Conservation (phyloP, 2,888 invertebrate species). For the Theretra japonica region DNA sequence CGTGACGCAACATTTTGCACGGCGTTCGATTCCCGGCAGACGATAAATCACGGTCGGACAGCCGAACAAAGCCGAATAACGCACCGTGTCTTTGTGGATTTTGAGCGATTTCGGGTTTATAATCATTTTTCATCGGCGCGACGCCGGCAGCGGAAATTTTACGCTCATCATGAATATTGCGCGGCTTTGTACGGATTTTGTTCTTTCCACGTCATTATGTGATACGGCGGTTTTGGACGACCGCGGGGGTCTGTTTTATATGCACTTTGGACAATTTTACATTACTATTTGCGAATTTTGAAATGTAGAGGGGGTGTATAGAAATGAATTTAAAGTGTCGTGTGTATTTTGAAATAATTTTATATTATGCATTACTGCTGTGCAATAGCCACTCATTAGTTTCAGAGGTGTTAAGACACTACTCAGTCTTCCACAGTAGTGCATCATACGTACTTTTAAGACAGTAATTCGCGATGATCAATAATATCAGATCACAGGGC, state of each 20-base stretch:
- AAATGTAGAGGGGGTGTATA: background rate
- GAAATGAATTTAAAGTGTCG: background rate
- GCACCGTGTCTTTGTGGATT: constrained; percentile 82
- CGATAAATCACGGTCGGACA: constrained; percentile 76
- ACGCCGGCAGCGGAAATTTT: constrained; percentile 57
- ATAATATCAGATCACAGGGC: too few relatives aligned
- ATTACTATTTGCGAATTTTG: constrained; percentile 15
- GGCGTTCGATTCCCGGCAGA: constrained; percentile 66
- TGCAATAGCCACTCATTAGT: too few relatives aligned
- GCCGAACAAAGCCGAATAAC: constrained; percentile 81
- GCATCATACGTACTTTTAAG: too few relatives aligned
- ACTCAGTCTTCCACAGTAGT: too few relatives aligned
- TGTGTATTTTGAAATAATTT: too few relatives aligned
- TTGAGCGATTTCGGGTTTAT: constrained; percentile 79
- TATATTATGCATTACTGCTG: too few relatives aligned
- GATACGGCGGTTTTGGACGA: constrained; percentile 15
- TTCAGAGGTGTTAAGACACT: too few relatives aligned
- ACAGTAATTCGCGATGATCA: too few relatives aligned
- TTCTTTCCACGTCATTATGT: constrained; percentile 38
- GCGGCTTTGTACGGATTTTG: constrained; percentile 42
- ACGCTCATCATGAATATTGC: constrained; percentile 66
- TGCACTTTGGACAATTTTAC: constrained; percentile 16
- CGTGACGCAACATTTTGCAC: constrained; percentile 82
- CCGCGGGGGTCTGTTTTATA: constrained; percentile 29
- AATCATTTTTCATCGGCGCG: constrained; percentile 76